phyloP scores from a whole-genome alignment of 2,113 vertebrate species.

The Isurus oxyrinchus region DNA sequence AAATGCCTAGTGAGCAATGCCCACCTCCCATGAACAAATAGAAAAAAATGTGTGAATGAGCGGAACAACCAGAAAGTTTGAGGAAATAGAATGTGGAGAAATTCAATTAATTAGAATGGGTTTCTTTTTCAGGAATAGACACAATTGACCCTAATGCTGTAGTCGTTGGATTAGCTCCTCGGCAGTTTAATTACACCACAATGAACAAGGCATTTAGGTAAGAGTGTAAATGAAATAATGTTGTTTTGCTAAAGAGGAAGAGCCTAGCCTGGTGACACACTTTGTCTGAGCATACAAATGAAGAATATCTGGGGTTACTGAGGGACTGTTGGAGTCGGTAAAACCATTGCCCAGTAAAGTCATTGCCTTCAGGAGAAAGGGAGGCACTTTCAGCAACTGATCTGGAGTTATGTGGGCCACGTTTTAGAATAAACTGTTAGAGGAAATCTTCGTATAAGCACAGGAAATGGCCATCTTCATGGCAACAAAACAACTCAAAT shows the following conservation, averaged over 20 bases:
- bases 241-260: not conserved
- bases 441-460: not conserved
- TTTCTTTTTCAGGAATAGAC: slow-evolving; percentile 65
- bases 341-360: not conserved
- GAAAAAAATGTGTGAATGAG: not conserved
- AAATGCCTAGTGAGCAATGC: too few species aligned
- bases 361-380: not conserved
- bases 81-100: not conserved
- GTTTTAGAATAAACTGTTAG: not conserved
- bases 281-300: not conserved
- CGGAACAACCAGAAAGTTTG: not conserved
- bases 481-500: not conserved
- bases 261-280: not conserved
- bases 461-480: not conserved
- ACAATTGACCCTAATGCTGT: slow-evolving; percentile 81
- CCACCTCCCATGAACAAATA: too few species aligned
- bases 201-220: slow-evolving; percentile 86
- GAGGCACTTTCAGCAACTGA: not conserved
- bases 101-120: not conserved
- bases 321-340: not conserved
- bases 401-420: not conserved
- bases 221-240: slow-evolving; percentile 40
- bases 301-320: not conserved
- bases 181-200: slow-evolving; percentile 82
- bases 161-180: slow-evolving; percentile 82